Conservation (phyloP, 2,113 vertebrate genomes). For the Malurus elegans region DNA sequence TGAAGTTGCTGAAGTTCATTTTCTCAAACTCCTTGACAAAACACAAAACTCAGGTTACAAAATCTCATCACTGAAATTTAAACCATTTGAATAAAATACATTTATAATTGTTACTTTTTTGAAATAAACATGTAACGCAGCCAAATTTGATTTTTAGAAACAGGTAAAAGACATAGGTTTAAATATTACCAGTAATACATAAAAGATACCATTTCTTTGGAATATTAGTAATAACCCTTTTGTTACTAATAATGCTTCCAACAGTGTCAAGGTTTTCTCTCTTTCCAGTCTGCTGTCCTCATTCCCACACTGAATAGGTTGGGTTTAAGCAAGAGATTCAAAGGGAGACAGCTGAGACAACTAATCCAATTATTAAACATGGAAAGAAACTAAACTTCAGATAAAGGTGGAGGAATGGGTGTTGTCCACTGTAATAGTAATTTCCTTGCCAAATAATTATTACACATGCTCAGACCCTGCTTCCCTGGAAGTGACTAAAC, state of each 20-base stretch:
- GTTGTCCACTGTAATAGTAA: no score
- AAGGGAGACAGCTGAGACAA: rapidly evolving
- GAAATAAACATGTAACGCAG: not conserved
- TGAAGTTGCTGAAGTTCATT: not conserved
- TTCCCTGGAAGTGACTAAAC: not conserved
- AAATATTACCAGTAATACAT: not conserved
- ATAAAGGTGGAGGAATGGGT: not conserved
- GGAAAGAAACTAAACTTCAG: not conserved
- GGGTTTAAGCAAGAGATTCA: not conserved
- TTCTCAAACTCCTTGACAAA: not conserved
- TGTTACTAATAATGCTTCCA: not conserved
- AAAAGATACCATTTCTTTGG: not conserved
- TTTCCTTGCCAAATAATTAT: not conserved
- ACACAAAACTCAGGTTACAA: not conserved
- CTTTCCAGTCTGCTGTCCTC: not conserved
- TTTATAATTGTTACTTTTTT: not conserved
- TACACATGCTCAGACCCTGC: not conserved
- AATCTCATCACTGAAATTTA: not conserved
- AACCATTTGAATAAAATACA: not conserved
- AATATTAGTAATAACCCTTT: not conserved
- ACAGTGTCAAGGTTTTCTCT: not conserved
- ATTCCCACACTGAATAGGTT: rapidly evolving
- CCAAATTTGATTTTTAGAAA: not conserved
- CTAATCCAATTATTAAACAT: not conserved
- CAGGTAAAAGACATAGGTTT: not conserved